Evolutionary conservation across 1,140 invertebrate genomes (phyloP).

Genomic region (Lepidurus couesii): DNA sequence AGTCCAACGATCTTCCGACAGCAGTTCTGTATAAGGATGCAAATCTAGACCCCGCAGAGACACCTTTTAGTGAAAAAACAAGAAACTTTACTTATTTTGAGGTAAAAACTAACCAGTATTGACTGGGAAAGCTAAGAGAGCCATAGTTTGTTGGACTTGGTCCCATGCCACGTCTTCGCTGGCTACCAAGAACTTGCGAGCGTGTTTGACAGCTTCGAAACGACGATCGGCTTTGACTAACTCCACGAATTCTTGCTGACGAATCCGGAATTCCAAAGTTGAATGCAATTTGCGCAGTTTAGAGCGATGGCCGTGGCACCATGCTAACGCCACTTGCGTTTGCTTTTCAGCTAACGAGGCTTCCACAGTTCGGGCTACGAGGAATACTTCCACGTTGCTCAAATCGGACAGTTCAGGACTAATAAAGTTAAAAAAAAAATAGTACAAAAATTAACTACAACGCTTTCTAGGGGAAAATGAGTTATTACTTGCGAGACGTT

Average conservation of each 20-base stretch:
- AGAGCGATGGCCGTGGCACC: slow-evolving; percentile 96
- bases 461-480: not conserved
- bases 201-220: slow-evolving; percentile 87
- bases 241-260: slow-evolving; percentile 93
- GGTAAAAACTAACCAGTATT: slow-evolving; percentile 56
- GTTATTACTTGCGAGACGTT: slow-evolving; percentile 3
- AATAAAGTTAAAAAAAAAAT: not conserved
- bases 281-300: slow-evolving; percentile 89
- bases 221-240: slow-evolving; percentile 76
- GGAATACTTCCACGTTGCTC: slow-evolving; percentile 89
- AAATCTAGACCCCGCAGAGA: slow-evolving; percentile 41
- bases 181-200: slow-evolving; percentile 82
- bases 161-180: slow-evolving; percentile 78
- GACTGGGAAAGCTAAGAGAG: slow-evolving; percentile 81
- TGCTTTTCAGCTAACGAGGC: slow-evolving; percentile 69
- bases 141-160: slow-evolving; percentile 91
- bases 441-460: not conserved
- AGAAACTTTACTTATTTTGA: not conserved
- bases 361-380: slow-evolving; percentile 83
- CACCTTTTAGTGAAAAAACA: not conserved
- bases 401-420: slow-evolving; percentile 76
- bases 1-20: slow-evolving; percentile 67
- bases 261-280: slow-evolving; percentile 83
- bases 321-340: slow-evolving; percentile 82
- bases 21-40: slow-evolving; percentile 61